phyloP scores from a whole-genome alignment of 2,888 invertebrate species.

The Chaetoderma sp. region DNA sequence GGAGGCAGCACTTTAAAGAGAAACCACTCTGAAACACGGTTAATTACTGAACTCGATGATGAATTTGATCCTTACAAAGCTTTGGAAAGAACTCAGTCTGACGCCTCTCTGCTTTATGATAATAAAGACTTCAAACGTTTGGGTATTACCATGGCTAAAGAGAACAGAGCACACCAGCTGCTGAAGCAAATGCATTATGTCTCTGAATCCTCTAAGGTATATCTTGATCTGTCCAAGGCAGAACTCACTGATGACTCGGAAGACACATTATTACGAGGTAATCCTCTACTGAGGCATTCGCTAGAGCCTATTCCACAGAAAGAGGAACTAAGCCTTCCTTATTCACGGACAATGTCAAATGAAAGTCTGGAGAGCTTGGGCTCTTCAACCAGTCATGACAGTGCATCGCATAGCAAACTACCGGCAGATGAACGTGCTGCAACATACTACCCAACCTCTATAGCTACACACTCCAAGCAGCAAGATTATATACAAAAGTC shows the following conservation, averaged over 20 bases:
- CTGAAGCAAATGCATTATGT: conserved; percentile 30
- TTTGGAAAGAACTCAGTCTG: conserved; percentile 65
- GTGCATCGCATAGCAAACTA: too few species aligned
- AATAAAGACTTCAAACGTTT: conserved; percentile 26
- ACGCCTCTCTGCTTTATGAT: conserved; percentile 49
- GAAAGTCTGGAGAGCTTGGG: background rate
- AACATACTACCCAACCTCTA: conserved; percentile 29
- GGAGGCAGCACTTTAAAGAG: too few species aligned
- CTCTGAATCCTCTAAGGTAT: conserved; percentile 65
- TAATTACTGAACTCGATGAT: conserved; percentile 5
- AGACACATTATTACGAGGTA: background rate
- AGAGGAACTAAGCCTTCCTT: conserved; percentile 51
- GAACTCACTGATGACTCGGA: conserved; percentile 19
- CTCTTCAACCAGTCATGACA: background rate
- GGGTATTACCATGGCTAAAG: conserved; percentile 11
- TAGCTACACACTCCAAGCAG: conserved; percentile 53
- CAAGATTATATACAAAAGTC: conserved; percentile 48
- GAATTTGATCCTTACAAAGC: conserved; percentile 50
- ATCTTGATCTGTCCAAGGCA: conserved; percentile 65
- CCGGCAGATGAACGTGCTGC: background rate
- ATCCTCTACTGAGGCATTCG: conserved; percentile 26
- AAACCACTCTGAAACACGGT: conserved; percentile 13
- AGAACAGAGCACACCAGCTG: background rate
- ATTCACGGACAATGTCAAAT: background rate
- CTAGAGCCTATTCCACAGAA: conserved; percentile 66